A percentile compares a stretch with the other conserved stretches of the same genome.
Conservation (phyloP, 2,113 vertebrate species). For the Mohoua ochrocephala region DNA sequence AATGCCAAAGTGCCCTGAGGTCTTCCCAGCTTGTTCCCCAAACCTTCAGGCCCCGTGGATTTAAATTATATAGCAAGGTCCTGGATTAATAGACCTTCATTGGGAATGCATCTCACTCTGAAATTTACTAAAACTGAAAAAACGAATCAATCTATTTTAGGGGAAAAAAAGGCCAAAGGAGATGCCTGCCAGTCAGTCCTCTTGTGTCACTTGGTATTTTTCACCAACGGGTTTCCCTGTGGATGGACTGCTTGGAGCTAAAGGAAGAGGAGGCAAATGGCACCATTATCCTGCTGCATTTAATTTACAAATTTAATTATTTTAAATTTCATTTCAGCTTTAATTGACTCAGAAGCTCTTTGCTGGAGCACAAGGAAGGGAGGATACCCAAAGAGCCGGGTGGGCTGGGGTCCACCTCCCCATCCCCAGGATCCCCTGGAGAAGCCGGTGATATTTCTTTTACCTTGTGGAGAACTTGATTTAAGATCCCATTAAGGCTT, state of each 20-base stretch:
- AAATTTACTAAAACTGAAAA: background rate
- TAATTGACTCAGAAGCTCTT: background rate
- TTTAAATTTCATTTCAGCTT: background rate
- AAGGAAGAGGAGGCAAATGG: background rate
- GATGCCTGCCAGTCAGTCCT: background rate
- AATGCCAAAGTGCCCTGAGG: background rate
- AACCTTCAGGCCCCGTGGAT: background rate
- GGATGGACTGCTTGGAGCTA: background rate
- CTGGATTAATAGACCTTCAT: background rate
- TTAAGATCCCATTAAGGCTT: background rate
- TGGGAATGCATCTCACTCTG: background rate
- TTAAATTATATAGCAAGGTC: background rate
- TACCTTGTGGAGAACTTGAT: background rate
- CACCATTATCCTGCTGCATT: background rate
- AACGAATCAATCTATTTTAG: background rate
- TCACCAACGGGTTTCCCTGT: background rate
- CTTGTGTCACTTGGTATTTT: background rate
- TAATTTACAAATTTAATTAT: background rate
- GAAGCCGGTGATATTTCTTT: accelerated
- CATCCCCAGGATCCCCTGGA: background rate
- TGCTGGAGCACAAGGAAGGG: background rate
- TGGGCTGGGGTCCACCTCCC: background rate
- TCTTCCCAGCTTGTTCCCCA: background rate
- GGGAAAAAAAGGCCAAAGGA: background rate
- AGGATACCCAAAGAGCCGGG: background rate